Base-by-base conservation (phyloP, 2,113 vertebrate species). In the Tachycineta bicolor region DNA sequence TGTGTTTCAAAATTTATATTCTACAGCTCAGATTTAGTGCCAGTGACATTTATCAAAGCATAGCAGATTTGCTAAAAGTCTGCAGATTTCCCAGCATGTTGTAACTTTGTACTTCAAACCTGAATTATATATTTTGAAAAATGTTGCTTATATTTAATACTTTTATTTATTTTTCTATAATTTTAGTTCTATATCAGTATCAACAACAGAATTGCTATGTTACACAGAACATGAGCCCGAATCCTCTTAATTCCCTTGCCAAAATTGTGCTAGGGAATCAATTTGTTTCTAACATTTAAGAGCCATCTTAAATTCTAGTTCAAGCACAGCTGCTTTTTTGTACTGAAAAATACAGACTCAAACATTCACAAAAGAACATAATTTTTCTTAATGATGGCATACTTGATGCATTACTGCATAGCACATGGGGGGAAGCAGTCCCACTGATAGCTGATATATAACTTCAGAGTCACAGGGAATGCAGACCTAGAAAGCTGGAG, bases 361-460 rank as follows among this genome's bases (percentile, higher is more conserved):
- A 93, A 94, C 12, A 18, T 86, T 94, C 84, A 63, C 53, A 96
- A 90, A 92, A 96, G 49, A 58, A 52, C 18, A 73, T 95, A 71
- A 89, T 93, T 97, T 97, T 96, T 94, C 73, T 93, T 97, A 97
- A 96, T 94, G 75, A 65, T 95, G 89, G 56, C 59, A 82, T 56
- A 18, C 67, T 91, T 95, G 93, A 96, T 95, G 73, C 73, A 92
- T 95, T 96, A 91, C 88, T 87, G 78, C 78, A 88, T 33, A 85
- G 60, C 83, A 83, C 69, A 39, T 1, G 22, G 59, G 59, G 84
- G 73, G 92, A 69, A 90, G 76, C 52, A 94, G 94, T 82, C 91
- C 82, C 49, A 31, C 73, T 96, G 93, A 68, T 95, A 70, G 53
- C 52, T 87, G 86, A 60, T 97, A 55, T 55, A 67, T 90, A 90